phyloP scores from a whole-genome alignment of 2,113 vertebrate genomes.

The Carassius gibelio region DNA sequence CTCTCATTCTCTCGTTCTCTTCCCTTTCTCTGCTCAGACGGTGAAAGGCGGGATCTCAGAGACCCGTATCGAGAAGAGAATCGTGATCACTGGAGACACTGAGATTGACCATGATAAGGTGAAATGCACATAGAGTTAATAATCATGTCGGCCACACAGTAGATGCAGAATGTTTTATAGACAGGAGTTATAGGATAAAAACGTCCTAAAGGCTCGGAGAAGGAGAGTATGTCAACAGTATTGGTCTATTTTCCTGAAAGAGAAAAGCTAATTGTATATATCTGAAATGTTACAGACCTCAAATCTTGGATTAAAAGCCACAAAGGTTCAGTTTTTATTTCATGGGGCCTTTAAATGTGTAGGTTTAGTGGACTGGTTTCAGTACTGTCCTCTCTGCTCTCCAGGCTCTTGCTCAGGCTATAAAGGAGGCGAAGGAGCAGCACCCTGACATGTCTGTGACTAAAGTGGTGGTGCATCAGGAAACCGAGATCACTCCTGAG shows the following conservation, averaged over 20 bases:
- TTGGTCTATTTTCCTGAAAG: background rate
- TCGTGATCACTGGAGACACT: slow-evolving; percentile 95
- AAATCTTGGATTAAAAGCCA: background rate
- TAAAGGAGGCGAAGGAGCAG: slow-evolving; percentile 96
- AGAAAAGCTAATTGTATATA: background rate
- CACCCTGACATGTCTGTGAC: slow-evolving; percentile 99
- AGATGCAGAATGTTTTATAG: background rate
- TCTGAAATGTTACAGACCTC: background rate
- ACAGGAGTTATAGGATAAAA: background rate
- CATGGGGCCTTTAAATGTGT: background rate
- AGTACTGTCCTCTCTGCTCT: slow-evolving; percentile 9
- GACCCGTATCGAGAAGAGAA: slow-evolving; percentile 97
- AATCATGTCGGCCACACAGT: background rate
- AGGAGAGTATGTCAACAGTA: background rate
- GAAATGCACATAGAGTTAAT: slow-evolving; percentile 22
- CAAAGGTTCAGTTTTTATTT: background rate
- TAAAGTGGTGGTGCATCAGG: slow-evolving; percentile 98
- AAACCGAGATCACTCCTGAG: slow-evolving; percentile 92
- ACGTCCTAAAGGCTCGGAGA: background rate
- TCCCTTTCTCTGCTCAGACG: slow-evolving; percentile 75
- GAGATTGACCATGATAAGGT: slow-evolving; percentile 99
- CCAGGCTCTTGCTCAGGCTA: slow-evolving; percentile 94
- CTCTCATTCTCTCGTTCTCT: slow-evolving; percentile 25
- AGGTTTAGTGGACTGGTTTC: background rate
- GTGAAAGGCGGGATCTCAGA: slow-evolving; percentile 98